Percentiles rank a stretch among this genome's conserved stretches.
Conservation (phyloP, 2,113 vertebrate species). For the Mustela nigripes region DNA sequence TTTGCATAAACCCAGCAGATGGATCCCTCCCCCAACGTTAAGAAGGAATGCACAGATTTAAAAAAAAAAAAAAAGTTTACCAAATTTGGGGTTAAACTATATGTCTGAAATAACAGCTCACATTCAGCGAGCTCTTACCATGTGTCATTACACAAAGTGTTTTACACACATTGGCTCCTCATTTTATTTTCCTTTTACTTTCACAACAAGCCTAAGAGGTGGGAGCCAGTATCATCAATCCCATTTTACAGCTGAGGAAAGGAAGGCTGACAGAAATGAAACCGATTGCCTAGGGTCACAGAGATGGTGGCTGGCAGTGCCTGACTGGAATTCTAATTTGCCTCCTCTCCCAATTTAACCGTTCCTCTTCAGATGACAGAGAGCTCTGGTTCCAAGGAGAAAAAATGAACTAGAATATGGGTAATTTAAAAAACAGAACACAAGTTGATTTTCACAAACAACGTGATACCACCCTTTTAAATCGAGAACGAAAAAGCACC, state of each 20-base stretch:
- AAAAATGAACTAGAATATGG: conserved; percentile 34
- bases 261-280: not conserved
- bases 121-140: not conserved
- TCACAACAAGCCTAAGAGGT: not conserved
- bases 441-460: conserved; percentile 49
- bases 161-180: not conserved
- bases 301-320: not conserved
- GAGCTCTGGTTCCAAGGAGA: not conserved
- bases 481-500: not conserved
- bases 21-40: not conserved
- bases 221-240: not conserved
- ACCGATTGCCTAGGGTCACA: not conserved
- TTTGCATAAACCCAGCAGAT: conserved; percentile 24
- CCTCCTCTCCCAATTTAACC: not conserved
- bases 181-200: conserved; percentile 43
- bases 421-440: not conserved
- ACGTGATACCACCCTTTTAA: not conserved
- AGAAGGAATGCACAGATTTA: not conserved
- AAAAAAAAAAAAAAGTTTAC: not conserved
- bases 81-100: conserved; percentile 17
- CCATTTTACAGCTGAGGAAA: conserved; percentile 3
- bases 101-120: not conserved
- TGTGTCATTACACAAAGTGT: not conserved
- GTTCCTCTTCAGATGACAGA: not conserved
- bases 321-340: not conserved